Evolutionary conservation across 2,113 vertebrate species (phyloP).

Genomic region (Ciconia stormi): DNA sequence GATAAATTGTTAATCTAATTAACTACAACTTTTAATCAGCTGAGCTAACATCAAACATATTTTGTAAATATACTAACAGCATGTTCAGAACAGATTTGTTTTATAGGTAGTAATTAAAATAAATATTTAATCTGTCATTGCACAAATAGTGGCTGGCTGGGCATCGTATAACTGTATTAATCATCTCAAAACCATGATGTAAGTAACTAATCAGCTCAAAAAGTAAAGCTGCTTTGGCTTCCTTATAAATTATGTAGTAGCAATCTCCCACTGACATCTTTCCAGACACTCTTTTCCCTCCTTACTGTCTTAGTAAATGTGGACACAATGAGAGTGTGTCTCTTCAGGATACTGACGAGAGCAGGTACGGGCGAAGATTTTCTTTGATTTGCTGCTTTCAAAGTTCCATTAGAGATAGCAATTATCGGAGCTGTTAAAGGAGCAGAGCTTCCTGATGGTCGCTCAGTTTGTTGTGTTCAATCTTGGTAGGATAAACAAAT

Average conservation of each 20-base stretch:
- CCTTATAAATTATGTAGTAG: neutral
- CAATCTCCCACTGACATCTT: neutral
- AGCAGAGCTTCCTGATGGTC: neutral
- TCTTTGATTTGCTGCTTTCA: neutral
- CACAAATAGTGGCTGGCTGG: neutral
- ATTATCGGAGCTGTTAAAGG: neutral
- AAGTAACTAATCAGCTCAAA: conserved; percentile 1
- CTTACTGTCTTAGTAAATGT: neutral
- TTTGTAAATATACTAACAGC: neutral
- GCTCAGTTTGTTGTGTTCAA: neutral
- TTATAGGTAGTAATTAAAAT: conserved; percentile 7
- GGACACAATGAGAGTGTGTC: neutral
- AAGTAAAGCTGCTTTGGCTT: neutral
- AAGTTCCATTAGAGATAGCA: neutral
- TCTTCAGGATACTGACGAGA: neutral
- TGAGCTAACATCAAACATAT: neutral
- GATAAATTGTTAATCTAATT: neutral
- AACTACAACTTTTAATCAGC: neutral
- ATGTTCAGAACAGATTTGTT: neutral
- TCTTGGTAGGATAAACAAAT: neutral
- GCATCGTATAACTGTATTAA: neutral
- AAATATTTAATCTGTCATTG: conserved; percentile 17
- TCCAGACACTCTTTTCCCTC: neutral
- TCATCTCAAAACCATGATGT: conserved; percentile 5
- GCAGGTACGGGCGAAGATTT: neutral